Percentiles rank a stretch among this genome's conserved stretches.
phyloP scores from a whole-genome alignment of 1,140 invertebrate species.

The Octopus bimaculoides region DNA sequence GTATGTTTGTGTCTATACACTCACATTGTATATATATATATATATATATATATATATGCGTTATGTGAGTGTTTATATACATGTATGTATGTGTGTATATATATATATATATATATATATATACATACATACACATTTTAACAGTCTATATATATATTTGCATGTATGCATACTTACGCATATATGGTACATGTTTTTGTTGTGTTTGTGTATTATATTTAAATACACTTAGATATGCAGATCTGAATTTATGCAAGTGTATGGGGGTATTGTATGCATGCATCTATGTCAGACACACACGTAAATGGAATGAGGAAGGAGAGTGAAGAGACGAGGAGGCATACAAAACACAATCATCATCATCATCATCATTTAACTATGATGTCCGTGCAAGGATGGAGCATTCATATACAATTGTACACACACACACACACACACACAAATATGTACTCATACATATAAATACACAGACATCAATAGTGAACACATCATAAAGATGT shows the following conservation, averaged over 20 bases:
- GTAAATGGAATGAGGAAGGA: no score
- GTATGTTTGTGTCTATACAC: no score
- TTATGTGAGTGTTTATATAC: neutral
- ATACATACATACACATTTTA: neutral
- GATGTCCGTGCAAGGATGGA: no score
- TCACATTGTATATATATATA: neutral
- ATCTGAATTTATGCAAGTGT: neutral
- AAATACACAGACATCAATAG: no score
- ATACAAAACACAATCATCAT: no score
- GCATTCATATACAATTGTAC: no score
- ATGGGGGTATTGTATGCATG: neutral
- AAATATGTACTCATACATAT: no score
- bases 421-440: no score
- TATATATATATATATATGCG: neutral
- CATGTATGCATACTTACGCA: neutral
- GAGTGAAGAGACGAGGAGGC: no score
- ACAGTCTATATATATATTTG: neutral
- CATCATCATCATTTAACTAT: no score
- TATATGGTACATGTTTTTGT: neutral
- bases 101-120: neutral
- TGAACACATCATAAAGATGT: no score
- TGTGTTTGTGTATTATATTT: neutral
- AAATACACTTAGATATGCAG: neutral
- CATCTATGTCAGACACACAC: neutral
- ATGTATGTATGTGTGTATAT: neutral